Evolutionary conservation across 2,797 vertebrate species (phyloP).

Genomic region (Margarornis squamiger): DNA sequence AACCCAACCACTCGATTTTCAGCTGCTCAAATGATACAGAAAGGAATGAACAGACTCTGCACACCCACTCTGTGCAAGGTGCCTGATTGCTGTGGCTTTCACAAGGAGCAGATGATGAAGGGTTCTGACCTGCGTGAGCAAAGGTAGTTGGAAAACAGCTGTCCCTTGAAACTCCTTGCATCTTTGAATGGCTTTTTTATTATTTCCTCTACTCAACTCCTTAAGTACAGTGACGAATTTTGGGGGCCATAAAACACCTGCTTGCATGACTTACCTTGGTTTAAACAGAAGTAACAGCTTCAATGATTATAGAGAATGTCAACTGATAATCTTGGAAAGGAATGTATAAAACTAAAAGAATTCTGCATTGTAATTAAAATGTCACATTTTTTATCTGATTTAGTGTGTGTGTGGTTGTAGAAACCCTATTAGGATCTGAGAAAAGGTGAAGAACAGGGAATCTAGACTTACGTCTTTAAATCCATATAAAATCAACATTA

Average conservation of each 20-base stretch:
- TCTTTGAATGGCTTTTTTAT: background rate
- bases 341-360: background rate
- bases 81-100: background rate
- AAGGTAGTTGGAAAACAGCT: background rate
- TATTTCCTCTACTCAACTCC: background rate
- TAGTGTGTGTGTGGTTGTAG: background rate
- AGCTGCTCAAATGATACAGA: background rate
- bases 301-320: background rate
- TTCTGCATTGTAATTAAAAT: background rate
- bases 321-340: background rate
- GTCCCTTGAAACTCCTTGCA: background rate
- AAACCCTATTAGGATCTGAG: background rate
- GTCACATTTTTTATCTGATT: background rate
- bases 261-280: background rate
- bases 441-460: background rate
- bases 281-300: background rate
- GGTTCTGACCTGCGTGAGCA: background rate
- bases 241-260: background rate
- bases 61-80: rapidly evolving
- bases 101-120: background rate
- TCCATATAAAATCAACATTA: background rate
- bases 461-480: background rate
- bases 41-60: background rate
- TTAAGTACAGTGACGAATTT: background rate
- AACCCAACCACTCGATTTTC: background rate